Evolutionary conservation across 2,888 invertebrate species (phyloP).

Genomic region (Ornithoptera alexandrae): DNA sequence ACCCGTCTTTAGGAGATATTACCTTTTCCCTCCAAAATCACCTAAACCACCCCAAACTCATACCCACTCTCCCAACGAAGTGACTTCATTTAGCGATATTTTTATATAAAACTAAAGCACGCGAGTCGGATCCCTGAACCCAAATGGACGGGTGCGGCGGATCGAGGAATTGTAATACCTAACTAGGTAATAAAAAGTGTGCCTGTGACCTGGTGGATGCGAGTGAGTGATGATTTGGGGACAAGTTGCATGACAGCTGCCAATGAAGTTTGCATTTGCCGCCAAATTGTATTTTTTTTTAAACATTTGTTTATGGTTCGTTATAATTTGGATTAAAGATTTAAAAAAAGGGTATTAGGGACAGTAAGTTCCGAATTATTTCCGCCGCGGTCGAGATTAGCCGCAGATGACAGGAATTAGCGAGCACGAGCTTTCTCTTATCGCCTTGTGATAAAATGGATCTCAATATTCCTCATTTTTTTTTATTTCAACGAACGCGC

Average conservation of each 20-base stretch:
- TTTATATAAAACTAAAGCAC: constrained; percentile 39
- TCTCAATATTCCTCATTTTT: constrained; percentile 60
- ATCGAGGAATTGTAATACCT: constrained; percentile 12
- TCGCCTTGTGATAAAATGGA: constrained; percentile 66
- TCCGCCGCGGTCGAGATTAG: too few relatives aligned
- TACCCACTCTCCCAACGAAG: not conserved
- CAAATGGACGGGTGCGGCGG: constrained; percentile 14
- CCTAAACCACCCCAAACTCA: not conserved
- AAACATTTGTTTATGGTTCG: too few relatives aligned
- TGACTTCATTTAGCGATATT: constrained; percentile 38
- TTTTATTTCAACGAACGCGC: constrained; percentile 35
- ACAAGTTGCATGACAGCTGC: constrained; percentile 44
- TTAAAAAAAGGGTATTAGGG: too few relatives aligned
- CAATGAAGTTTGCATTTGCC: not conserved
- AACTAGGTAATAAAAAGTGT: constrained; percentile 17
- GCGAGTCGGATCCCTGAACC: too few relatives aligned
- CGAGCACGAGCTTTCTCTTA: constrained; percentile 45
- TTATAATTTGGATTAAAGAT: too few relatives aligned
- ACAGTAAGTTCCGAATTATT: too few relatives aligned
- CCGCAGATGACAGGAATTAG: constrained; percentile 45
- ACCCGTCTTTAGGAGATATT: constrained; percentile 31
- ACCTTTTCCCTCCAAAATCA: too few relatives aligned
- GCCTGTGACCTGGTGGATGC: constrained; percentile 46
- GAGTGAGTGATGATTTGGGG: constrained; percentile 43
- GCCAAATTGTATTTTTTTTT: constrained; percentile 1